Base-by-base conservation (phyloP, 2,113 vertebrate genomes). In the Gobiocypris rarus region DNA sequence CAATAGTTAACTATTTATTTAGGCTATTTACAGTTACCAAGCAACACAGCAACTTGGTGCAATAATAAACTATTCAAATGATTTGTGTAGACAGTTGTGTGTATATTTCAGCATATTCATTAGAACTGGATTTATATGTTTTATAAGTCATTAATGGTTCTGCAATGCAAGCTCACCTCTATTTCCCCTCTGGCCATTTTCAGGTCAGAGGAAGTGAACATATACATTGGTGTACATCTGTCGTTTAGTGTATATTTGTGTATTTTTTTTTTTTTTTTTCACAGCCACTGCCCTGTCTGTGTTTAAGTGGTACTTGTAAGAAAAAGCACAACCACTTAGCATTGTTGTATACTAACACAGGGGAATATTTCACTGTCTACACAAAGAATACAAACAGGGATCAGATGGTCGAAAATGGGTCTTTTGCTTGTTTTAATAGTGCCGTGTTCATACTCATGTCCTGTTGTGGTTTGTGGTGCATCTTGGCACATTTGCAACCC, bases 321-420 rank as follows among this genome's bases (percentile, higher is more conserved):
- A 82, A 78, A 80, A 84, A 26, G 24, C 59, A 83, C 45, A 54
- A 81, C 80, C 52, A 79, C 81, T 84, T 86, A 61, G 76, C 79
- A 76, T 78, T 67, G 80, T 76, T 86, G 38, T 70, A 71, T 69
- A 50, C 28, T 74, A 75, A 61, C 81, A 73, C 83, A 79, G 69
- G 86, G 86, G 83, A 87, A 84, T 82, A 83, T 76, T 83, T 81
- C 48, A 75, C 84, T 83, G 84, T 87, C 81, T 75, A 84, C 82
- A 86, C 75, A 83, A 61, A 63, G 52, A 67, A 34, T 58, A 31
- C 52, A 22, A 70, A 63, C 58, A 81, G 56, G 24, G 24, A 74
- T 85, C 65, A 24, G 38, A 84, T 83, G 59, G 48, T 48, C 59
- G 31, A 79, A 38, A 85, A 85, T 67, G 58, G 2, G 15, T 78